These are phyloP conservation scores for Drosophila persimilis DNA, from an alignment of 1,140 invertebrate genomes.

Conservation along the genomic window DNA sequence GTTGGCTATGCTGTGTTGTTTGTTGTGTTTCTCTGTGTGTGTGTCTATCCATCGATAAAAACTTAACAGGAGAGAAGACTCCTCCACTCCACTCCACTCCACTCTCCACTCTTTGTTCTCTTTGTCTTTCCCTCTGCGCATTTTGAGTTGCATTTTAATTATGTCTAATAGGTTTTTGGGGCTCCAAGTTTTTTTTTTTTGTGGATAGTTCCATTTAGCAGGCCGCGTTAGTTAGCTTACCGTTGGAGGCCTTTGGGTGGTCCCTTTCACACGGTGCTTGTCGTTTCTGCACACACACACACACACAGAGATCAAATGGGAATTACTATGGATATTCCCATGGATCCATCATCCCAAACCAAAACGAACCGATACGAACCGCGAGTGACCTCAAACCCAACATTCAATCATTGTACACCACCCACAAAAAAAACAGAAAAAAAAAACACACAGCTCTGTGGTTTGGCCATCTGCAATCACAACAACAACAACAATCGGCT, in stretches of 20 bases:
- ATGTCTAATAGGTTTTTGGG: constrained; percentile 51
- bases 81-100: constrained; percentile 20
- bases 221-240: constrained; percentile 48
- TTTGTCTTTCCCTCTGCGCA: constrained; percentile 35
- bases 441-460: constrained; percentile 37
- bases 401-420: constrained; percentile 76
- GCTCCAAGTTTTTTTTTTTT: constrained; percentile 7
- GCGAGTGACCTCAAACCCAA: constrained; percentile 48
- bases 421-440: constrained; percentile 49
- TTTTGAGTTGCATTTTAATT: constrained; percentile 71
- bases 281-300: constrained; percentile 30
- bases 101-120: constrained; percentile 21
- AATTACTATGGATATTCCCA: constrained; percentile 49
- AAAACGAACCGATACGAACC: not conserved
- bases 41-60: constrained; percentile 63
- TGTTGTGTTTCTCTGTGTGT: constrained; percentile 8
- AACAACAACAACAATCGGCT: constrained; percentile 34
- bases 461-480: constrained; percentile 59
- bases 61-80: constrained; percentile 48
- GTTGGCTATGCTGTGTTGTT: constrained; percentile 29
- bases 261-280: constrained; percentile 38
- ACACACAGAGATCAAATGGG: constrained; percentile 6
- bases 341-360: constrained; percentile 66
- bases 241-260: constrained; percentile 47
- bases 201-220: constrained; percentile 62